Evolutionary conservation across 2,888 invertebrate species (phyloP), one percentile per base, ranked within the genome.

Genomic region (Macrophya alboannulata): DNA sequence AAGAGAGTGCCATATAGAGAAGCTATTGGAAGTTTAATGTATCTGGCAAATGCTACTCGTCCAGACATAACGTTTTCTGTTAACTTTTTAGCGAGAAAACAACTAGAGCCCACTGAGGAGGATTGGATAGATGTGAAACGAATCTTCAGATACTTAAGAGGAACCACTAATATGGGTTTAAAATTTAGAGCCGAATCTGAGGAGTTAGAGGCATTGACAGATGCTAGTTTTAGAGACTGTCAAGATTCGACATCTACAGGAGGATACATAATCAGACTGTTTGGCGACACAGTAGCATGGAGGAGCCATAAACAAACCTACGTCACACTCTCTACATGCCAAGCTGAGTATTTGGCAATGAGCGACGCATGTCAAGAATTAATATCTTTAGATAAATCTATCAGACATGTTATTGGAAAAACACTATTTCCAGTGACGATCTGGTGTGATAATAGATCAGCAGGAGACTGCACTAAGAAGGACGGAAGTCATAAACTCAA

Each of bases 181-280:
- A 62, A 40, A 12, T 87, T 84, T 45, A 55, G 31, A 51, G 62
- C 48, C 15, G 84, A 81, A 15, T 4, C 84, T 72, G 84, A 87
- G 12, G 31, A 77, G 62, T 25, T 89, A 74, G 86, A 88, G 85
- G 88, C 87, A 21, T 81, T 86, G 21, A 79, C 88, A 48, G 88
- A 89, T 86, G 86, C 88, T 17, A 88, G 87, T 65, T 89, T 89
- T 76, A 85, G 84, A 87, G 88, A 88, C 76, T 86, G 86, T n/a
- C 17, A 86, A 31, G 84, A 87, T 45, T 86, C 87, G 86, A n/a
- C 85, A 40, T 87, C 88, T 1, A 87, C 88, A 21, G 85, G 87
- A 4, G 87, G 88, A n/a, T 87, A 85, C 31, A 48, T 87, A 48
- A 86, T 87, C 1, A 85, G 85, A 45, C 43, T 88, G 43, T 88